Percentiles rank a stretch among this genome's conserved stretches.
phyloP scores from a whole-genome alignment of 1,140 invertebrate species.

The Trachymyrmex septentrionalis region DNA sequence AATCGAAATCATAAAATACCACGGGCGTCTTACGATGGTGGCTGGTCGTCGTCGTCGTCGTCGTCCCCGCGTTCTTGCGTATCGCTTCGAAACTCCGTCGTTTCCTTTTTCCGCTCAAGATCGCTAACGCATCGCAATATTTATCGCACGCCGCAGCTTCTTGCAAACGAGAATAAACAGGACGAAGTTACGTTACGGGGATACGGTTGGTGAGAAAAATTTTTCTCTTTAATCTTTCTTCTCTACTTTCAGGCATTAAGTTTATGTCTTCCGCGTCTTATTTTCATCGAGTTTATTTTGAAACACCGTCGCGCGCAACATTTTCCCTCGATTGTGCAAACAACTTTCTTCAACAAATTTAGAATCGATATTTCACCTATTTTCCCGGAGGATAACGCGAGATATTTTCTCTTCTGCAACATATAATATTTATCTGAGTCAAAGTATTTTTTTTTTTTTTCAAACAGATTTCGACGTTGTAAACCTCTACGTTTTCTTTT shows the following conservation, averaged over 20 bases:
- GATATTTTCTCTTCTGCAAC: neutral
- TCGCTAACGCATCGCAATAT: conserved; percentile 26
- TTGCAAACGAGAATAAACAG: conserved; percentile 23
- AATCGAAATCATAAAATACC: conserved; percentile 45
- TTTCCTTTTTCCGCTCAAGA: conserved; percentile 4
- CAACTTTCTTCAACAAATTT: neutral
- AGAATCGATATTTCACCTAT: neutral
- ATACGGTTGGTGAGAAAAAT: conserved; percentile 24
- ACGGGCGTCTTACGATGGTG: neutral
- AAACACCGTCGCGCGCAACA: neutral
- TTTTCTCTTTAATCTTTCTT: conserved; percentile 44
- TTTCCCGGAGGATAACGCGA: neutral
- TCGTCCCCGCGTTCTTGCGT: neutral
- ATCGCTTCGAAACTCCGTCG: conserved; percentile 11
- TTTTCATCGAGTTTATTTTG: neutral
- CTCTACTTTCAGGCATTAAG: neutral
- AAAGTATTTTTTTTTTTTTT: neutral
- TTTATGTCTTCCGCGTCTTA: conserved; percentile 17
- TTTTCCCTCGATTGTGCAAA: neutral
- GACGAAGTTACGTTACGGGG: conserved; percentile 7
- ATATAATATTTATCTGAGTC: neutral
- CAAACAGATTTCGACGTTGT: neutral
- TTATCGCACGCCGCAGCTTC: neutral
- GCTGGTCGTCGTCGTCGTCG: neutral
- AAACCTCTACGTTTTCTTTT: neutral